Evolutionary conservation across 2,888 invertebrate species (phyloP).

Genomic region (Hirtodrosophila cameraria): DNA sequence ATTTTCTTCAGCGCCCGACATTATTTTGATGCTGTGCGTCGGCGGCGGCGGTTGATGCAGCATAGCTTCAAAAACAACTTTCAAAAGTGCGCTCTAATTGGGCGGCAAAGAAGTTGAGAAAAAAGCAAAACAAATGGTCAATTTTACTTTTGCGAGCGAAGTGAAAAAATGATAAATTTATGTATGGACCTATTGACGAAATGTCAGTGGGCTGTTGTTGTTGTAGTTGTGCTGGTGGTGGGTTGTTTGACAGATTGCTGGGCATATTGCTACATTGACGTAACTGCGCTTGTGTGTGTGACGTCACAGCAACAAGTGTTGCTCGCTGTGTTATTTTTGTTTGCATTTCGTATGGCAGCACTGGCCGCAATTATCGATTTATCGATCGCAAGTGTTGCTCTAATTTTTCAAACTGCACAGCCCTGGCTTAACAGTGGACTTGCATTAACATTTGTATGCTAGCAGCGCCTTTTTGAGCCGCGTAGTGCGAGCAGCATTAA

Average conservation of each 20-base stretch:
- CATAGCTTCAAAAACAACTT: conserved; percentile 58
- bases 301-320: conserved; percentile 73
- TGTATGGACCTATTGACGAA: conserved; percentile 78
- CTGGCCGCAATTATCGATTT: conserved; percentile 27
- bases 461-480: conserved; percentile 26
- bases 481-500: conserved; percentile 22
- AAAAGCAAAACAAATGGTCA: background rate
- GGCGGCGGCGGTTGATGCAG: conserved; percentile 64
- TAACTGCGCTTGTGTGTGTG: conserved; percentile 61
- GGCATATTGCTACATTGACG: conserved; percentile 81
- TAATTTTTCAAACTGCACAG: background rate
- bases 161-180: conserved; percentile 53
- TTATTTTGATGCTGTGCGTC: conserved; percentile 63
- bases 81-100: conserved; percentile 21
- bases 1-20: conserved; percentile 81
- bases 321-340: conserved; percentile 18
- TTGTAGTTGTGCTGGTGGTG: conserved; percentile 64
- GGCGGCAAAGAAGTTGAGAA: conserved; percentile 38
- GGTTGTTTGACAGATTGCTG: conserved; percentile 77
- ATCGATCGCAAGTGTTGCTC: too few relatives aligned
- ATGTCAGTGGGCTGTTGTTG: conserved; percentile 67
- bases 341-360: conserved; percentile 23
- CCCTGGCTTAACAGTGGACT: conserved; percentile 1
- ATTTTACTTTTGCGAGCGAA: conserved; percentile 10
- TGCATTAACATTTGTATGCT: background rate